Evolutionary conservation across 2,113 vertebrate genomes (phyloP).

Genomic region (Ctenomys sociabilis): DNA sequence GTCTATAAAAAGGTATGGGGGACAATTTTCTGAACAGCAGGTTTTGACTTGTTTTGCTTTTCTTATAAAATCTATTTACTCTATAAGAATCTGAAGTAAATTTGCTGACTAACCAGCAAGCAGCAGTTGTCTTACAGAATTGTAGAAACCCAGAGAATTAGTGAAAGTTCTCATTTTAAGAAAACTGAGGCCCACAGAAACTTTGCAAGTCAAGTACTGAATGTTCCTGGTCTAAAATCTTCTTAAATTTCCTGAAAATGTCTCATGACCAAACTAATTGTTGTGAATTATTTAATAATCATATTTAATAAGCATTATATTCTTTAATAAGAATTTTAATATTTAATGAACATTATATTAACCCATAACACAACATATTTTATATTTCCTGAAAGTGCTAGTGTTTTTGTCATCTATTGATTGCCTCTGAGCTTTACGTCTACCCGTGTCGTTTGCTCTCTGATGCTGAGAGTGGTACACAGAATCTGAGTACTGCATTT

Average conservation of each 20-base stretch:
- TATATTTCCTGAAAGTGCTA: background rate
- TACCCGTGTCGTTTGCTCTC: background rate
- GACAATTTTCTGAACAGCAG: background rate
- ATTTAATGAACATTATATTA: background rate
- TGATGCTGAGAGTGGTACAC: fast-evolving
- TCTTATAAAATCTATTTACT: background rate
- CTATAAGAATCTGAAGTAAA: background rate
- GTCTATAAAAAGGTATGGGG: background rate
- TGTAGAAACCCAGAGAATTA: background rate
- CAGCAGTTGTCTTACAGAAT: background rate
- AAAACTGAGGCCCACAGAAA: background rate
- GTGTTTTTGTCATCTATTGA: background rate
- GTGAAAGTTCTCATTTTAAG: background rate
- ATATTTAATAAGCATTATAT: background rate
- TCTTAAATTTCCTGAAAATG: background rate
- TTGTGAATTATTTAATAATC: background rate
- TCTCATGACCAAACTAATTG: background rate
- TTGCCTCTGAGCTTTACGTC: background rate
- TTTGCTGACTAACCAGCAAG: background rate
- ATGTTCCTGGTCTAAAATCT: background rate
- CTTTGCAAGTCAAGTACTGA: background rate
- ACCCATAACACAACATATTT: background rate
- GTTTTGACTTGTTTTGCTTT: background rate
- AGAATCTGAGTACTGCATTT: background rate
- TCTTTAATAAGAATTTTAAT: background rate